phyloP scores from a whole-genome alignment of 2,113 vertebrate genomes.

The Indri indri region DNA sequence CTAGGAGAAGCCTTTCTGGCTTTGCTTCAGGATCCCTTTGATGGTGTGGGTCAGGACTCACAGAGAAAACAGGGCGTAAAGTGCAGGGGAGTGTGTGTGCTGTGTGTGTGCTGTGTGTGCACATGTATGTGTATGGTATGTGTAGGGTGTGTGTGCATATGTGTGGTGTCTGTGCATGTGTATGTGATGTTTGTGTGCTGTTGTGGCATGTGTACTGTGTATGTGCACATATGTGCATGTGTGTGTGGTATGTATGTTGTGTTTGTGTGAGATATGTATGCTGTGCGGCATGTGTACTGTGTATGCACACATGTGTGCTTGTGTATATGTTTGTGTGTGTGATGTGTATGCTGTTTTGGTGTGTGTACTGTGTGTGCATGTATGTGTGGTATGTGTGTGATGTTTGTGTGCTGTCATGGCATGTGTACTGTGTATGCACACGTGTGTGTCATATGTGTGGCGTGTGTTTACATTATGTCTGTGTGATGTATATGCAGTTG shows the following conservation, averaged over 20 bases:
- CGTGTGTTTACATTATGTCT: no score
- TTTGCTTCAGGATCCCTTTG: background rate
- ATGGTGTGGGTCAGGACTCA: background rate
- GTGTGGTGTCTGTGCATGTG: background rate
- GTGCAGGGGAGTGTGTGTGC: background rate
- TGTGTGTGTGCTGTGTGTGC: background rate
- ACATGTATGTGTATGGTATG: background rate
- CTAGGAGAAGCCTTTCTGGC: background rate
- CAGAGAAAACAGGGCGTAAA: background rate
- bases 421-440: background rate
- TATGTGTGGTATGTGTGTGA: background rate
- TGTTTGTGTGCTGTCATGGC: no score
- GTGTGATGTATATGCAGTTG: background rate
- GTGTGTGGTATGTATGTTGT: no score
- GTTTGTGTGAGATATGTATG: no score
- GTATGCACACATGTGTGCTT: no score
- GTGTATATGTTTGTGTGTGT: background rate
- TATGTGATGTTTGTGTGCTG: background rate
- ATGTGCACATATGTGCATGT: background rate
- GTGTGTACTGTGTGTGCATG: no score
- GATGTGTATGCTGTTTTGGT: background rate
- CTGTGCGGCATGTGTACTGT: no score
- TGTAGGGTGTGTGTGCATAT: background rate
- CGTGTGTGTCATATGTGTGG: background rate
- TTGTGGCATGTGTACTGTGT: background rate